Conservation (phyloP, 2,113 vertebrate genomes). For the Zosterops hypoxanthus region DNA sequence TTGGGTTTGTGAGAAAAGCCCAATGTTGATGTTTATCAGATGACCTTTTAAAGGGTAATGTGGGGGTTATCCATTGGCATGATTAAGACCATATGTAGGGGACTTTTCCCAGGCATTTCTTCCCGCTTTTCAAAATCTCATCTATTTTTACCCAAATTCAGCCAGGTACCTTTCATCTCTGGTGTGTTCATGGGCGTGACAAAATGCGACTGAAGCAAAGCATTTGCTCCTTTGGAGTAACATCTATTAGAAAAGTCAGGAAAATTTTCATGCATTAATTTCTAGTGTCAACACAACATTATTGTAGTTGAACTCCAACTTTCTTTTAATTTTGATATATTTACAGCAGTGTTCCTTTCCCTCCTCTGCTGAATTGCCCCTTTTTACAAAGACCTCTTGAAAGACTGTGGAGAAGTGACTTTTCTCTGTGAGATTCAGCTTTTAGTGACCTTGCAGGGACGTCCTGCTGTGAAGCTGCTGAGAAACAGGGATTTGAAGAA, state of each 20-base stretch:
- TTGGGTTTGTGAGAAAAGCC: conserved; percentile 84
- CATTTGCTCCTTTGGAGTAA: neutral
- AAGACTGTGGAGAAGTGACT: neutral
- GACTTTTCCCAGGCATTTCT: conserved; percentile 61
- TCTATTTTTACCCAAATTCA: conserved; percentile 34
- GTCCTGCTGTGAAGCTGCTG: neutral
- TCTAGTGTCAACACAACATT: rapidly evolving
- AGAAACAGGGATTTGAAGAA: neutral
- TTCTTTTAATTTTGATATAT: neutral
- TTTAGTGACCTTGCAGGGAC: neutral
- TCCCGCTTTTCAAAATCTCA: conserved; percentile 44
- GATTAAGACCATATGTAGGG: conserved; percentile 80
- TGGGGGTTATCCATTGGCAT: conserved; percentile 77
- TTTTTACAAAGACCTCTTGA: neutral
- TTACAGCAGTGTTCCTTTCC: neutral
- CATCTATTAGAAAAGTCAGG: neutral
- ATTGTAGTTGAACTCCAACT: neutral
- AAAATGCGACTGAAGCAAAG: neutral
- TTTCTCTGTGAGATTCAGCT: neutral
- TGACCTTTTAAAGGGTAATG: conserved; percentile 86
- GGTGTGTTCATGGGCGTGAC: conserved; percentile 4
- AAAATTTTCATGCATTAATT: neutral
- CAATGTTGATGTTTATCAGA: conserved; percentile 86
- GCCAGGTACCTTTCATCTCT: conserved; percentile 23
- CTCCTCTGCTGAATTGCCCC: neutral